phyloP scores from a whole-genome alignment of 2,888 invertebrate genomes.

The Meliscaeva auricollis region DNA sequence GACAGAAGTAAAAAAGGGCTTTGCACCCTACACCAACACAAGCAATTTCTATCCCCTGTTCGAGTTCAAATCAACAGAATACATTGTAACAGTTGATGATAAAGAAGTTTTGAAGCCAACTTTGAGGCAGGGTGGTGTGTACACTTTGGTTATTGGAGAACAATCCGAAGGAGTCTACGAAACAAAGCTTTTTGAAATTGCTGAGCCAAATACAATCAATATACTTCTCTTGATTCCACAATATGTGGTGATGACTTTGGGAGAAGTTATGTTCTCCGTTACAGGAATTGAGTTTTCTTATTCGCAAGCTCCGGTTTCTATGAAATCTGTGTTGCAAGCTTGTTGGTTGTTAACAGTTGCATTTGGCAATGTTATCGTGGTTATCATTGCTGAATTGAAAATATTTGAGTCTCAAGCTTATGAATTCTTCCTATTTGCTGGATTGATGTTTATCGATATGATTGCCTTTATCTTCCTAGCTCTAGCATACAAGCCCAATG shows the following conservation, averaged over 20 bases:
- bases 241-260: slow-evolving; percentile 88
- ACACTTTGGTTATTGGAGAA: slow-evolving; percentile 80
- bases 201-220: slow-evolving; percentile 85
- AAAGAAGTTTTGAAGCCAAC: slow-evolving; percentile 20
- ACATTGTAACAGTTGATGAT: slow-evolving; percentile 77
- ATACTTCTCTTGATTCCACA: slow-evolving; percentile 89
- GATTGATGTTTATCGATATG: slow-evolving; percentile 93
- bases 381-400: slow-evolving; percentile 92
- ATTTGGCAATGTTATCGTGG: slow-evolving; percentile 96
- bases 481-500: slow-evolving; percentile 87
- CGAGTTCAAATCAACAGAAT: slow-evolving; percentile 77
- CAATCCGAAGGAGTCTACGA: slow-evolving; percentile 9
- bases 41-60: slow-evolving; percentile 76
- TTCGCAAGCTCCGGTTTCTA: slow-evolving; percentile 88
- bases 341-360: slow-evolving; percentile 97
- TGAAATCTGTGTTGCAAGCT: slow-evolving; percentile 97
- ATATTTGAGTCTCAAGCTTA: slow-evolving; percentile 91
- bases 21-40: slow-evolving; percentile 71
- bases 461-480: slow-evolving; percentile 92
- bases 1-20: slow-evolving; percentile 74
- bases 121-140: slow-evolving; percentile 82
- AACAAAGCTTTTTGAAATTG: slow-evolving; percentile 76
- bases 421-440: slow-evolving; percentile 96
- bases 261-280: slow-evolving; percentile 88
- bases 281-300: slow-evolving; percentile 90